Evolutionary conservation across 2,888 invertebrate species (phyloP), one percentile per base, ranked within the genome.

Genomic region (Troides helena): DNA sequence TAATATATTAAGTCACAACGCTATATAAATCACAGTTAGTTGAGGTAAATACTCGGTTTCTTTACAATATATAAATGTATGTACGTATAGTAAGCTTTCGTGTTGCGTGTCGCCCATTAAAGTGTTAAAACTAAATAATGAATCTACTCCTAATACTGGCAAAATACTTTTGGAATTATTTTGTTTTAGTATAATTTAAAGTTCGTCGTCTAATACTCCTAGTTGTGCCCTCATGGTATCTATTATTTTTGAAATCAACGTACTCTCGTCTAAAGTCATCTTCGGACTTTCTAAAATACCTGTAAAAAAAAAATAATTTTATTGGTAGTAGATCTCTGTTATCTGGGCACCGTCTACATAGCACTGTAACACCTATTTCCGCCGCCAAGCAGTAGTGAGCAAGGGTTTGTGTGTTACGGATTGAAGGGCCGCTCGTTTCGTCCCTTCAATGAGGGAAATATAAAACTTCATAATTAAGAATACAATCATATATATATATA

Each of bases 141-240:
- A 30, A 50, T n/a, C 21, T 70, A 70, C 12, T 10, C 56, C 66
- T 74, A 74, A 65, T 72, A 72, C 82, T 81, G 84, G 82, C 84
- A 82, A 78, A 56, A 68, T 69, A 63, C 57, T 61, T 65, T 72
- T 66, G 64, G 39, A 62, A 59, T 69, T 58, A 23, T 57, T 18
- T 61, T 65, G 23, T 50, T 18, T 56, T n/a, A 68, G 17, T 36
- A 59, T 64, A 63, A 43, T 70, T 72, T 73, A 76, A 14, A 74
- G 65, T 59, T 67, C 74, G 63, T 68, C 74, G 69, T 81, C 80
- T 23, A 87, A 73, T 5, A 95, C 95, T 6, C 95, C 95, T 56
- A 96, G 78, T 86, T 96, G 95, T 65, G 93, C 93, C 70, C 97
- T 90, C 80, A 97, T 93, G 60, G 95, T 94, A 80, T 97, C 97